Percentiles rank a stretch among this genome's conserved stretches.
These are phyloP conservation scores for Psittacula echo DNA, from an alignment of 2,797 vertebrate species.

Conservation along the genomic window DNA sequence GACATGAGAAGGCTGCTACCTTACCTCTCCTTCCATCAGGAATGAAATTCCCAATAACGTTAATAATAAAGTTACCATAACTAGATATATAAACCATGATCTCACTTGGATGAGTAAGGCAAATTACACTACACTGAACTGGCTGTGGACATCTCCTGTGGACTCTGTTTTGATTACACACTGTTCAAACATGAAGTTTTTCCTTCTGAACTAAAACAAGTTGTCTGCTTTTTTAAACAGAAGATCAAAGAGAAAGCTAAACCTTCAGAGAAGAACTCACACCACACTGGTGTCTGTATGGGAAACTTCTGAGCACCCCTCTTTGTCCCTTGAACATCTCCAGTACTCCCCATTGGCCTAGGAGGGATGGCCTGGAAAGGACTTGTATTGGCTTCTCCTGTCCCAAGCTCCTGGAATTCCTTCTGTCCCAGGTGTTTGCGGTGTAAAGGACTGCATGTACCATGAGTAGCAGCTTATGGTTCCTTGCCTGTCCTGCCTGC, in stretches of 20 bases:
- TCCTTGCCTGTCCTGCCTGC: neutral
- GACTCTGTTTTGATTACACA: neutral
- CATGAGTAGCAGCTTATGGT: neutral
- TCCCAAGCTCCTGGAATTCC: neutral
- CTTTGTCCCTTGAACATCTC: neutral
- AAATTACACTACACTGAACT: rapidly evolving
- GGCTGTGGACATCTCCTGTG: neutral
- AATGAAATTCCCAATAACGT: rapidly evolving
- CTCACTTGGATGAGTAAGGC: neutral
- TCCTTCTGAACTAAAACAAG: rapidly evolving
- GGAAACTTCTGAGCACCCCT: neutral
- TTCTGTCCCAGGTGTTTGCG: neutral
- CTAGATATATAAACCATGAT: rapidly evolving
- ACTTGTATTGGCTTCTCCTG: neutral
- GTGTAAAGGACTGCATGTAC: neutral
- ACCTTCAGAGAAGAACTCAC: neutral
- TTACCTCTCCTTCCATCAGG: neutral
- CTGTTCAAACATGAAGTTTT: neutral
- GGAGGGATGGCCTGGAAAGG: neutral
- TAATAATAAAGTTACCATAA: neutral
- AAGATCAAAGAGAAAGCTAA: neutral
- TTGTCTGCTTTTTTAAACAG: neutral
- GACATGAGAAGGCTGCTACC: neutral
- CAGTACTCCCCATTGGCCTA: neutral
- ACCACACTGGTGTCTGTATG: rapidly evolving